Conservation (phyloP, 2,888 invertebrate species). For the Ophion obscuratus region DNA sequence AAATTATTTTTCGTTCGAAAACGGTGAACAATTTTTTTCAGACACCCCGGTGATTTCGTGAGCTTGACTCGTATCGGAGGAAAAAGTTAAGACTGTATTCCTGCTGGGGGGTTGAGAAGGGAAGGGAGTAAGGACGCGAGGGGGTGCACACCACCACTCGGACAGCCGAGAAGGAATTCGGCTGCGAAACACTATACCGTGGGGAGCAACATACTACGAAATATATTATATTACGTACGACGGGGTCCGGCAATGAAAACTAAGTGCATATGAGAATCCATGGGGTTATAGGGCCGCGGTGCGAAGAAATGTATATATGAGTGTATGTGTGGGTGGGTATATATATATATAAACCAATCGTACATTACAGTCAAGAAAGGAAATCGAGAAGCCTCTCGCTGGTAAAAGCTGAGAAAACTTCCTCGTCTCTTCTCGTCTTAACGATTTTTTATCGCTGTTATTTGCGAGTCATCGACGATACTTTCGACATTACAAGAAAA, state of each 20-base stretch:
- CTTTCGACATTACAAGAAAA: background rate
- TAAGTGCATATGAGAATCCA: conserved; percentile 84
- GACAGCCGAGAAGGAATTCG: conserved; percentile 73
- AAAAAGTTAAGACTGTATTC: conserved; percentile 24
- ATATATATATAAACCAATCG: conserved; percentile 50
- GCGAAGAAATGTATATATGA: conserved; percentile 21
- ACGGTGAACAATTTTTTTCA: background rate
- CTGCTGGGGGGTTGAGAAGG: conserved; percentile 26
- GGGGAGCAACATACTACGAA: conserved; percentile 81
- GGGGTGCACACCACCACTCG: conserved; percentile 54
- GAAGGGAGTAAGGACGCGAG: conserved; percentile 29
- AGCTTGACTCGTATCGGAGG: conserved; percentile 19
- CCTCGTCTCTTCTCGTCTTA: conserved; percentile 25
- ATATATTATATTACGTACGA: conserved; percentile 83
- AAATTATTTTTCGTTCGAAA: conserved; percentile 12
- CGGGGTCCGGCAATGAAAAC: conserved; percentile 83
- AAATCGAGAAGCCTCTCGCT: conserved; percentile 62
- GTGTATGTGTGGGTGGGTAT: background rate
- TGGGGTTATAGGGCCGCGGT: conserved; percentile 74
- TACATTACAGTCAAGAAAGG: conserved; percentile 70
- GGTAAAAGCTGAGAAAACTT: conserved; percentile 48
- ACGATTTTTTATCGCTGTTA: background rate
- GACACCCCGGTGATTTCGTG: conserved; percentile 13
- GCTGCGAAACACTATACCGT: conserved; percentile 75
- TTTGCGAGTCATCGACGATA: conserved; percentile 22